Evolutionary conservation across 2,888 invertebrate genomes (phyloP).

Genomic region (Lithosia quadra): DNA sequence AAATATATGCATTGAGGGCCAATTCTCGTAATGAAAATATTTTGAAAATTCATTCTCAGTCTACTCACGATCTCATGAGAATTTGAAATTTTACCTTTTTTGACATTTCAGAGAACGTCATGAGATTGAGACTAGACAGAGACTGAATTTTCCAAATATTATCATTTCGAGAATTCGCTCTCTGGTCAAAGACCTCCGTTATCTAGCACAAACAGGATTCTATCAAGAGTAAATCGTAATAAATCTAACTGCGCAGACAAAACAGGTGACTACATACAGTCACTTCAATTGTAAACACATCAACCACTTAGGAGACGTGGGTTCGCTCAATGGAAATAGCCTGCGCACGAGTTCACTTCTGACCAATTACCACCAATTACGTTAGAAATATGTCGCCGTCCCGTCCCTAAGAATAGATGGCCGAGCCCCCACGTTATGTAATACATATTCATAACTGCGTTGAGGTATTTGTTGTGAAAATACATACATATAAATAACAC

Average conservation of each 20-base stretch:
- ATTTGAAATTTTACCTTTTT: too few species aligned
- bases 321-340: constrained; percentile 51
- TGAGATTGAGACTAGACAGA: too few species aligned
- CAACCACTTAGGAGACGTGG: constrained; percentile 36
- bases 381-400: constrained; percentile 49
- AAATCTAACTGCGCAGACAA: constrained; percentile 18
- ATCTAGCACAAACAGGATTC: not conserved
- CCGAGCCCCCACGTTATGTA: constrained; percentile 56
- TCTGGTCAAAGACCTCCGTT: not conserved
- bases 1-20: too few species aligned
- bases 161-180: too few species aligned
- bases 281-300: constrained; percentile 26
- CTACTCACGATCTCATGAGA: too few species aligned
- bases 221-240: too few species aligned
- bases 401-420: constrained; percentile 56
- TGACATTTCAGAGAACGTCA: too few species aligned
- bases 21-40: too few species aligned
- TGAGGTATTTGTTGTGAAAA: not conserved
- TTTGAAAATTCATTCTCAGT: too few species aligned
- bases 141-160: too few species aligned
- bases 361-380: constrained; percentile 60
- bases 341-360: constrained; percentile 51
- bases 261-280: constrained; percentile 8
- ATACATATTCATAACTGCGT: constrained; percentile 32
- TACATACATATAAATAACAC: too few species aligned